Conservation (phyloP, 2,113 vertebrate genomes). For the Scomber colias region DNA sequence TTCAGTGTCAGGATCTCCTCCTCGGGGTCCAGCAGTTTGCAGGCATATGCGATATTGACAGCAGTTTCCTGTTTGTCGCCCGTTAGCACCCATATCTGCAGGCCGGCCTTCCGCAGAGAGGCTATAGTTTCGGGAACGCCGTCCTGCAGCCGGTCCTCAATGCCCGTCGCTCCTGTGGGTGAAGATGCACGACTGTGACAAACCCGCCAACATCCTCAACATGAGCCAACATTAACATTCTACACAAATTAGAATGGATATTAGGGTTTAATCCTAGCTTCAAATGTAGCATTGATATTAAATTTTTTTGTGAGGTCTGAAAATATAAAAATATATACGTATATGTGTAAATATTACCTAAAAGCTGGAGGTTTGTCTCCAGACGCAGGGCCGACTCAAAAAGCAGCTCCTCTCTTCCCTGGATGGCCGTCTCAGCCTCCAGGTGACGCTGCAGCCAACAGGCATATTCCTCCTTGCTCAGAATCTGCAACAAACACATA, state of each 20-base stretch:
- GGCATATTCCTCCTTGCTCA: conserved; percentile 95
- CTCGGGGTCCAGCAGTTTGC: conserved; percentile 94
- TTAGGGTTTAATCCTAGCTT: neutral
- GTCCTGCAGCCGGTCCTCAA: conserved; percentile 96
- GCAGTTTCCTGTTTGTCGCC: conserved; percentile 99
- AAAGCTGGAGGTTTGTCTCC: conserved; percentile 94
- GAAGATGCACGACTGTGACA: neutral
- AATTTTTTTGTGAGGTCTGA: neutral
- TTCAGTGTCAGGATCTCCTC: conserved; percentile 96
- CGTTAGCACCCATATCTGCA: conserved; percentile 98
- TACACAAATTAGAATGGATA: neutral
- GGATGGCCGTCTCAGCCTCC: conserved; percentile 93
- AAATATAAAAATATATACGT: neutral
- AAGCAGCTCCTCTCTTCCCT: conserved; percentile 93
- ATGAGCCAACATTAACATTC: neutral
- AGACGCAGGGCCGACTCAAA: conserved; percentile 92
- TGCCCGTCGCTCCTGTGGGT: conserved; percentile 91
- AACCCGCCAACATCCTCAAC: neutral
- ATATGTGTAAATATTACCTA: conserved; percentile 85
- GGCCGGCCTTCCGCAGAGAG: conserved; percentile 90
- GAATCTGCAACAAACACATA: conserved; percentile 81
- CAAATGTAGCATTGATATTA: neutral
- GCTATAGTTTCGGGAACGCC: conserved; percentile 96
- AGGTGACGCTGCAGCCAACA: conserved; percentile 93
- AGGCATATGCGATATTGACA: conserved; percentile 95